Evolutionary conservation across 2,113 vertebrate genomes (phyloP).

Genomic region (Aspiorhynchus laticeps): DNA sequence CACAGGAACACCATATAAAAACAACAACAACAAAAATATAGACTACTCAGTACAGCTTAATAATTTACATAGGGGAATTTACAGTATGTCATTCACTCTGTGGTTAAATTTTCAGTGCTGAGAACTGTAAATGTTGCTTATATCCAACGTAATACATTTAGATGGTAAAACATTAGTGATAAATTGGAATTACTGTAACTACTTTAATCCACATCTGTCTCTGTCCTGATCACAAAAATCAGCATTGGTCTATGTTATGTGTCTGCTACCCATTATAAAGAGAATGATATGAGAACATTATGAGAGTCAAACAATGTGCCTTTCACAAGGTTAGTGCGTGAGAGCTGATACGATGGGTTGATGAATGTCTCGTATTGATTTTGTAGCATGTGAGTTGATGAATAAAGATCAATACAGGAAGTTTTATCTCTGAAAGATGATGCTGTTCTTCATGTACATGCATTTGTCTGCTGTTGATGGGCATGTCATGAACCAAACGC

Average conservation of each 20-base stretch:
- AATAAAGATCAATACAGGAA: constrained; percentile 57
- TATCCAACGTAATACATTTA: neutral
- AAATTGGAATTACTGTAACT: neutral
- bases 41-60: neutral
- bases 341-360: constrained; percentile 51
- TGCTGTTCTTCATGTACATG: neutral
- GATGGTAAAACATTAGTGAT: neutral
- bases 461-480: constrained; percentile 33
- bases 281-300: neutral
- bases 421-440: constrained; percentile 52
- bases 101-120: neutral
- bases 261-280: neutral
- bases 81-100: too few relatives aligned
- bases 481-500: constrained; percentile 22
- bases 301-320: constrained; percentile 42
- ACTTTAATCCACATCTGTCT: neutral
- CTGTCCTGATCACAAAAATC: neutral
- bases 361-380: constrained; percentile 63
- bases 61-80: neutral
- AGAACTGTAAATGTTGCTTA: neutral
- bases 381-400: constrained; percentile 53
- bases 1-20: too few relatives aligned
- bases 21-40: too few relatives aligned
- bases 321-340: constrained; percentile 43
- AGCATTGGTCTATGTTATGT: too few relatives aligned